phyloP scores from a whole-genome alignment of 2,797 vertebrate genomes.

The Florisuga fusca region DNA sequence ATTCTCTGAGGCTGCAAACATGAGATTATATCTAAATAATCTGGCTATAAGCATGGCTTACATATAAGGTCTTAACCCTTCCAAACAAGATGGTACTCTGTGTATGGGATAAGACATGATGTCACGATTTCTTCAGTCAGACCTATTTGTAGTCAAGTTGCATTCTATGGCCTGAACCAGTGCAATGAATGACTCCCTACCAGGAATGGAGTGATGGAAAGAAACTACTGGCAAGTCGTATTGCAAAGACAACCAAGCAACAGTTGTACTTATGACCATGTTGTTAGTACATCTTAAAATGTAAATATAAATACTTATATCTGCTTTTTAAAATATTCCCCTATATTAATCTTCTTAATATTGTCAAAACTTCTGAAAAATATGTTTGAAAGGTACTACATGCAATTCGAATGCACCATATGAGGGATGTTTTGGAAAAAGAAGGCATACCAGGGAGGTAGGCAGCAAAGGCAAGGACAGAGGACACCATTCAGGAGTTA shows the following conservation, averaged over 20 bases:
- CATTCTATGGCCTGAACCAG: too few species aligned
- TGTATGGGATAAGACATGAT: background rate
- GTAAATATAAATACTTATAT: background rate
- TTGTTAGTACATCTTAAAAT: background rate
- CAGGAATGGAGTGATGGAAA: background rate
- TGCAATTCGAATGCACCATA: background rate
- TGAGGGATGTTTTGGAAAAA: background rate
- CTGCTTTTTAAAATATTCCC: background rate
- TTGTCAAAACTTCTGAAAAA: background rate
- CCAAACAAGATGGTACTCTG: rapidly evolving
- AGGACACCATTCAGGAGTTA: background rate
- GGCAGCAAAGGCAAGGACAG: background rate
- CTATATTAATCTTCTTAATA: background rate
- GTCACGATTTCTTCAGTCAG: background rate
- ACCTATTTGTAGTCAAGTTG: background rate
- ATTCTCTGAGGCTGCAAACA: background rate
- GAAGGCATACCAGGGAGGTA: background rate
- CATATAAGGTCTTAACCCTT: background rate
- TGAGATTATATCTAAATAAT: background rate
- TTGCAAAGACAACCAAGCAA: background rate
- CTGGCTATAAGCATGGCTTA: too few species aligned
- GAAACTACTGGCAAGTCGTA: background rate
- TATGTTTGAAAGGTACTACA: background rate
- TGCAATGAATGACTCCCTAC: too few species aligned
- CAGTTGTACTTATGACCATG: background rate